Evolutionary conservation across 2,888 invertebrate species (phyloP), one percentile per base, ranked within the genome.

Genomic region (Deilephila porcellus): DNA sequence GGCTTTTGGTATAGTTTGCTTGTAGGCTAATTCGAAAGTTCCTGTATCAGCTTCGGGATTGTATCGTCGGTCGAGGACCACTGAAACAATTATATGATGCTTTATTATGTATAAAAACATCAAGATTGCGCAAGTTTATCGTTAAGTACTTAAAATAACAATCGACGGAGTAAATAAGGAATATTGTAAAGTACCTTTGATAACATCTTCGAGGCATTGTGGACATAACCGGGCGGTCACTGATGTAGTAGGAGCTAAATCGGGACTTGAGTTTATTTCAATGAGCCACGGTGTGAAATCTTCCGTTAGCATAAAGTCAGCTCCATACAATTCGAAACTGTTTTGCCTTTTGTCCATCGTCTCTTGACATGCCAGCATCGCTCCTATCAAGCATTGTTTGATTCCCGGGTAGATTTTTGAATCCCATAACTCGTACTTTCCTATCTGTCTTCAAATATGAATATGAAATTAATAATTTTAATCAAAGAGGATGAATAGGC

Each of bases 221-320:
- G 97, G 96, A 86, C 98, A 99, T 85, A 99, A 95, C 71, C 97
- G 94, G 0, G 98, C 97, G 0, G 99, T 99, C 0, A 99, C 98
- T 76, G 97, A 97, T 0, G 98, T 98, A 0, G 98, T 98, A n/a
- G 97, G 96, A 19, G 98, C 97, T 94, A 99, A 96, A 91, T 98
- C 98, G 0, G 99, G 99, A 90, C 98, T 98, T 11, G 98, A 98
- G 89, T 99, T 99, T 79, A 99, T 98, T 91, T 99, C 99, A 79
- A 99, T 97, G 3, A 99, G 95, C 98, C 98, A 99, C 0, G 98
- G 98, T 52, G 96, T 96, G 82, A 97, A 97, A 83, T 97, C 97
- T 74, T 98, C 97, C 67, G 97, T 97, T 74, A 99, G 93, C 97
- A 99, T 98, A 86, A 99, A 99, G 91, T 99, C 99, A 0, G 99